These are phyloP conservation scores for Orius insidiosus DNA, from an alignment of 1,140 invertebrate species.

Conservation along the genomic window DNA sequence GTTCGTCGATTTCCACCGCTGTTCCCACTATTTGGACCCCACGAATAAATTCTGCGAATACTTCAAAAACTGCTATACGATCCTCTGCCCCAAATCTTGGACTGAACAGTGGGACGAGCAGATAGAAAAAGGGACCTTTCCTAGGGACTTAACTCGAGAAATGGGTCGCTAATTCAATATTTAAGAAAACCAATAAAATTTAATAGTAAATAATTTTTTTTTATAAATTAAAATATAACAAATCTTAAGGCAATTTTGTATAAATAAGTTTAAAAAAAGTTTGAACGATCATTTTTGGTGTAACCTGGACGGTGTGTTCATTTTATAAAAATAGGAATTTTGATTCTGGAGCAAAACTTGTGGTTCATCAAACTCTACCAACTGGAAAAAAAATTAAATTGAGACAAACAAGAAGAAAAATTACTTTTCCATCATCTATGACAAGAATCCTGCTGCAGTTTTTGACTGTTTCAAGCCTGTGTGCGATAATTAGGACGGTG, in stretches of 20 bases:
- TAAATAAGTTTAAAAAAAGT: too few relatives aligned
- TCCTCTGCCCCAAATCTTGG: slow-evolving; percentile 79
- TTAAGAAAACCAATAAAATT: too few relatives aligned
- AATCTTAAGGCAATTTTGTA: too few relatives aligned
- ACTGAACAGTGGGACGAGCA: slow-evolving; percentile 83
- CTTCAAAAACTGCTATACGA: slow-evolving; percentile 68
- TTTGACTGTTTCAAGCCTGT: slow-evolving; percentile 36
- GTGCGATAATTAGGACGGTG: slow-evolving; percentile 46
- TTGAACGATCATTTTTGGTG: too few relatives aligned
- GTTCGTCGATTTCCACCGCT: slow-evolving; percentile 26
- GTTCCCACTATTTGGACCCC: slow-evolving; percentile 72
- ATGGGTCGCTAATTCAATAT: slow-evolving; percentile 6
- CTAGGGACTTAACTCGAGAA: slow-evolving; percentile 16
- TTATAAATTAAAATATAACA: too few relatives aligned
- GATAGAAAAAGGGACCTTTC: slow-evolving; percentile 56
- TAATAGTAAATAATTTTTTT: too few relatives aligned
- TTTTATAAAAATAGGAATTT: slow-evolving; percentile 34
- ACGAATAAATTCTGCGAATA: slow-evolving; percentile 79
- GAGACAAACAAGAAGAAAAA: slow-evolving; percentile 9
- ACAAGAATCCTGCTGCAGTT: slow-evolving; percentile 42
- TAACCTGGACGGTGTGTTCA: slow-evolving; percentile 21
- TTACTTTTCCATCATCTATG: slow-evolving; percentile 30
- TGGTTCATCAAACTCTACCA: slow-evolving; percentile 38
- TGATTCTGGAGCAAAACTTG: slow-evolving; percentile 29
- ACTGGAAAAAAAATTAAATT: slow-evolving; percentile 23